These are phyloP conservation scores for Alloscopus bannaensis DNA, from an alignment of 2,888 invertebrate genomes.

Conservation along the genomic window DNA sequence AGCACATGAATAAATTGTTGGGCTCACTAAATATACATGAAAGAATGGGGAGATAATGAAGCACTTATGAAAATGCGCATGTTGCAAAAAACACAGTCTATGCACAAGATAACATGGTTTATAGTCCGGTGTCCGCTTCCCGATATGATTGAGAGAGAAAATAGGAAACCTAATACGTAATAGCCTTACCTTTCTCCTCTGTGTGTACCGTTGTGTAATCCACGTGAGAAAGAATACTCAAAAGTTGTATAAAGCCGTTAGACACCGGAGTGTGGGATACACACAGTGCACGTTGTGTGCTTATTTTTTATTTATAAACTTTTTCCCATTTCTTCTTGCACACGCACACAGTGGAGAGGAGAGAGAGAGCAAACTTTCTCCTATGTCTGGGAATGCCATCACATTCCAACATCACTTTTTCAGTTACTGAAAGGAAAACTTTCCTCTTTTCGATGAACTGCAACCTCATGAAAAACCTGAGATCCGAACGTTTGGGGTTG, in stretches of 20 bases:
- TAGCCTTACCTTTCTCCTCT: neutral
- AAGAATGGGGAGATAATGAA: neutral
- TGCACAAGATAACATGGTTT: neutral
- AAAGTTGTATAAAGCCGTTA: constrained; percentile 4
- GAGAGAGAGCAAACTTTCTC: too few relatives aligned
- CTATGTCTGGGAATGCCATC: constrained; percentile 9
- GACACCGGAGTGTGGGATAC: constrained; percentile 36
- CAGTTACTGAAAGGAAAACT: neutral
- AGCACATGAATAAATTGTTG: neutral
- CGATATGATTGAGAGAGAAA: too few relatives aligned
- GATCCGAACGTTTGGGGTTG: too few relatives aligned
- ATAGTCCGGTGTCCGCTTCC: too few relatives aligned
- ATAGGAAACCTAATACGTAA: neutral
- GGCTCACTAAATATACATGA: neutral
- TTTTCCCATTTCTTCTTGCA: constrained; percentile 1
- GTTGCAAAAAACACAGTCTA: neutral
- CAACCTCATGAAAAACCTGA: neutral
- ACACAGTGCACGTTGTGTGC: constrained; percentile 14
- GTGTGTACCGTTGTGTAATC: constrained; percentile 17
- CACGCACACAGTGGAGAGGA: too few relatives aligned
- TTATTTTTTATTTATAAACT: constrained; percentile 54
- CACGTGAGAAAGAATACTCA: constrained; percentile 10
- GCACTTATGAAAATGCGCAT: neutral
- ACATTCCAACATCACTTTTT: constrained; percentile 16
- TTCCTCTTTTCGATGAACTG: constrained; percentile 7